Base-by-base conservation (phyloP, 2,888 invertebrate genomes). In the Bembecia ichneumoniformis region DNA sequence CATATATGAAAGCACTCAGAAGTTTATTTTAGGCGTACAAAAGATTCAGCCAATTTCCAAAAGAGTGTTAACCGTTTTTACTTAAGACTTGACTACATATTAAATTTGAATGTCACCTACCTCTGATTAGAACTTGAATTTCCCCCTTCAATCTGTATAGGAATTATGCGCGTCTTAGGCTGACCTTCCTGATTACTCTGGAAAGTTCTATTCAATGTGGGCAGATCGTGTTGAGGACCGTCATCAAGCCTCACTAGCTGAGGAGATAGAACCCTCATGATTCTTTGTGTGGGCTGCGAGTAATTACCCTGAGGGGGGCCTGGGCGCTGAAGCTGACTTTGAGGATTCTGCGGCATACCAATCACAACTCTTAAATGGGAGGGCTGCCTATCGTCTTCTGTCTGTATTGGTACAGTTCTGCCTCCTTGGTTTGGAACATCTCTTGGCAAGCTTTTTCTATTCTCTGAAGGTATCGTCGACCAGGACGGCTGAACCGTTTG, bases 401-500 rank as follows among this genome's bases (percentile, higher is more conserved):
- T 87, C 65, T 91, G 90, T 52, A 93, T 89, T 0, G 93, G 93
- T 61, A 93, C 90, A 47, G 92, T 82, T 55, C 90, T 87, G 50
- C 81, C 74, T 47, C 88, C 83, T 20, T 68, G 66, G 48, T 57
- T 68, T 2, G 74, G 68, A 45, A 59, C 73, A 44, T 87, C 86
- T 56, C 77, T 71, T 5, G 87, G 81, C 55, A 87, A 60, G 57
- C 86, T 84, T 56, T 77, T 83, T 20, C 87, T 72, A 52, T 86
- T 87, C 46, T 86, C 86, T 35, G 84, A 87, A 28, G 82, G 87
- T 34, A 70, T 63, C 1, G 84, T 87, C 2, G 82, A 88, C 87
- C 87, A 88, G 7, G 77, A 67, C 0, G 87, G 84, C 52, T 81
- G 87, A 3, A 63, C 75, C 0, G 72, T 65, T 51, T 86, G 86